phyloP scores from a whole-genome alignment of 2,888 invertebrate species.

The Phymatocera aterrima region DNA sequence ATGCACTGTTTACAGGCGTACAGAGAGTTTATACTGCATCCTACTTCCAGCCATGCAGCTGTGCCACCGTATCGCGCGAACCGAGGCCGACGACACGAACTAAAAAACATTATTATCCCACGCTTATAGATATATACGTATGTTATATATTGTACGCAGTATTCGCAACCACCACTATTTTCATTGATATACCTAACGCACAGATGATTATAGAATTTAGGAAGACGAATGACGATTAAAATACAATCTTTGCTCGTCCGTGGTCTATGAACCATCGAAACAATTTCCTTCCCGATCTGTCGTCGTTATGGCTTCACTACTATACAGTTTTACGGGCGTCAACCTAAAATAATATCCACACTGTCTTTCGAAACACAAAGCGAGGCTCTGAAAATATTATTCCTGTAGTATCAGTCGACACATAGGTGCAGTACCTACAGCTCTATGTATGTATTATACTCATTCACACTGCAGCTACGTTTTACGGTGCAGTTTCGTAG shows the following conservation, averaged over 20 bases:
- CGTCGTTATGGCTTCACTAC: too few species aligned
- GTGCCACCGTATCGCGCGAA: constrained; percentile 28
- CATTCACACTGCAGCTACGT: neutral
- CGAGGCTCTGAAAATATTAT: too few species aligned
- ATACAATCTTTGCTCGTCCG: neutral
- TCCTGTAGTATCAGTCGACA: too few species aligned
- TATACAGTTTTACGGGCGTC: too few species aligned
- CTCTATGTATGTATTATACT: neutral
- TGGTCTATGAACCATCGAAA: neutral
- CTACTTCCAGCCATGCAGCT: constrained; percentile 22
- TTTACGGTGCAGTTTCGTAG: neutral
- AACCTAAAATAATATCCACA: too few species aligned
- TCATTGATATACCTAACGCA: neutral
- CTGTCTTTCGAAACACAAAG: too few species aligned
- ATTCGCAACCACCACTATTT: neutral
- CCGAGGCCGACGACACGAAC: constrained; percentile 38
- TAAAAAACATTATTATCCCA: constrained; percentile 32
- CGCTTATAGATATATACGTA: neutral
- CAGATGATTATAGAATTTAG: neutral
- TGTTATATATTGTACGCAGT: neutral
- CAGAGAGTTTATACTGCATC: constrained; percentile 32
- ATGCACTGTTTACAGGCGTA: constrained; percentile 37
- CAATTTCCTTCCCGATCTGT: too few species aligned
- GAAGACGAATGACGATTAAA: neutral
- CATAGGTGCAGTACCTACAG: too few species aligned